Conservation (phyloP, 2,113 vertebrate species). For the Cricetomys ansorgei region DNA sequence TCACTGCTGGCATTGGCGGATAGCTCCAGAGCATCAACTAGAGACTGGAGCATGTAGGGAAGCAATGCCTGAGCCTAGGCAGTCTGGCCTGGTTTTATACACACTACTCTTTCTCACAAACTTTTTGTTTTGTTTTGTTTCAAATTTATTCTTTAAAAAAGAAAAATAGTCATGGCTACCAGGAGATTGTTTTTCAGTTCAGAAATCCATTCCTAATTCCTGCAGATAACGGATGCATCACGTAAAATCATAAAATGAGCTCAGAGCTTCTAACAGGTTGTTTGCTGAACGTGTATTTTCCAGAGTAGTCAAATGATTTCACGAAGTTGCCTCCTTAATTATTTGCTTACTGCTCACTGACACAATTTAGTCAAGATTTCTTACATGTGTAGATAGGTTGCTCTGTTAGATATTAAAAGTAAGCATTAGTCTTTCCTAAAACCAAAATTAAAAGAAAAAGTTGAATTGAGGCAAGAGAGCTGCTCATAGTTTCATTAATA, state of each 20-base stretch:
- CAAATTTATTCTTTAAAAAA: neutral
- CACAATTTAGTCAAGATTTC: slow-evolving; percentile 1
- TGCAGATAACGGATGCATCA: neutral
- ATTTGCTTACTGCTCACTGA: neutral
- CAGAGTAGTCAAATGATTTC: neutral
- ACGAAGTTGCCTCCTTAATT: slow-evolving; percentile 14
- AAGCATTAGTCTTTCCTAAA: neutral
- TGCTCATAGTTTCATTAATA: slow-evolving; percentile 11
- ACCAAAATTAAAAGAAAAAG: neutral
- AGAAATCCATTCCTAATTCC: slow-evolving; percentile 61
- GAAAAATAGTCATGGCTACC: neutral
- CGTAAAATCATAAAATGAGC: slow-evolving; percentile 51
- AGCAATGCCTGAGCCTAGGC: neutral
- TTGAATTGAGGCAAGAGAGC: neutral
- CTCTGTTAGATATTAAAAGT: slow-evolving; percentile 33
- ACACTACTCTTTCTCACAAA: neutral
- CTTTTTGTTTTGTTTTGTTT: neutral
- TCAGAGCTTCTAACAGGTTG: slow-evolving; percentile 30
- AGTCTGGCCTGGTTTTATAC: no score
- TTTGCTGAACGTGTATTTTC: slow-evolving; percentile 37
- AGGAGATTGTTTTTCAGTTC: slow-evolving; percentile 62
- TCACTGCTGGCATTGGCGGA: neutral
- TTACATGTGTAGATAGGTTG: neutral
- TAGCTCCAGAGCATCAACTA: neutral
- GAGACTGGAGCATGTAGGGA: neutral